A percentile compares a stretch with the other conserved stretches of the same genome.
Conservation (phyloP, 1,140 invertebrate genomes). For the Drosophila pseudoobscura region DNA sequence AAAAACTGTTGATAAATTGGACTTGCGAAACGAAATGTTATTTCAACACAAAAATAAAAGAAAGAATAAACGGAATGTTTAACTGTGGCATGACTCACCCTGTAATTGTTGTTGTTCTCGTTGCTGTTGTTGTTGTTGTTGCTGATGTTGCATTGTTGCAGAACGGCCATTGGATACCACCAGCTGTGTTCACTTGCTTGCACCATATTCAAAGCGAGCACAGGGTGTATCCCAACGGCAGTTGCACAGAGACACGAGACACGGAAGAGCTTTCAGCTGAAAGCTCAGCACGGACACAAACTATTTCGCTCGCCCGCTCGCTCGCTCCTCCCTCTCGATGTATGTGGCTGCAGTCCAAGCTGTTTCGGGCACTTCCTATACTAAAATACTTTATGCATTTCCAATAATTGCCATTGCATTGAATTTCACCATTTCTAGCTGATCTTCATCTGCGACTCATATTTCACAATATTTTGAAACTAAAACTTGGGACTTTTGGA, state of each 20-base stretch:
- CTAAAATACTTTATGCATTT: too few species aligned
- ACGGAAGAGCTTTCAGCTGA: slow-evolving; percentile 73
- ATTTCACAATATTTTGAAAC: too few species aligned
- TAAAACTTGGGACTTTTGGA: too few species aligned
- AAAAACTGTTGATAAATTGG: slow-evolving; percentile 40
- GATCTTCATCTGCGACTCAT: too few species aligned
- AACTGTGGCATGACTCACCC: slow-evolving; percentile 49
- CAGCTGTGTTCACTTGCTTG: slow-evolving; percentile 97
- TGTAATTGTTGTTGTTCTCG: not conserved
- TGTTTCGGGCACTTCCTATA: not conserved
- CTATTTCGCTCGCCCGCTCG: not conserved
- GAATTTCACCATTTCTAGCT: not conserved
- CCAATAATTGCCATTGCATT: too few species aligned
- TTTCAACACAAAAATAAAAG: slow-evolving; percentile 10
- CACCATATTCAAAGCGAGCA: slow-evolving; percentile 91
- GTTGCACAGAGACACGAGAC: slow-evolving; percentile 41
- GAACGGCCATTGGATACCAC: slow-evolving; percentile 95
- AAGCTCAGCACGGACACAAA: slow-evolving; percentile 65
- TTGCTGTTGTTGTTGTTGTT: slow-evolving; percentile 15
- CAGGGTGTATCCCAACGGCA: slow-evolving; percentile 94
- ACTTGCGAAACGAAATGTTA: slow-evolving; percentile 58
- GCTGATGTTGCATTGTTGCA: slow-evolving; percentile 42
- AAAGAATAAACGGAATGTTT: slow-evolving; percentile 11
- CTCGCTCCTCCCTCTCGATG: too few species aligned
- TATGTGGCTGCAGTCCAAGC: not conserved